A percentile compares a stretch with the other conserved stretches of the same genome.
These are phyloP conservation scores for Phataginus tricuspis DNA, from an alignment of 2,797 vertebrate species.

Conservation along the genomic window DNA sequence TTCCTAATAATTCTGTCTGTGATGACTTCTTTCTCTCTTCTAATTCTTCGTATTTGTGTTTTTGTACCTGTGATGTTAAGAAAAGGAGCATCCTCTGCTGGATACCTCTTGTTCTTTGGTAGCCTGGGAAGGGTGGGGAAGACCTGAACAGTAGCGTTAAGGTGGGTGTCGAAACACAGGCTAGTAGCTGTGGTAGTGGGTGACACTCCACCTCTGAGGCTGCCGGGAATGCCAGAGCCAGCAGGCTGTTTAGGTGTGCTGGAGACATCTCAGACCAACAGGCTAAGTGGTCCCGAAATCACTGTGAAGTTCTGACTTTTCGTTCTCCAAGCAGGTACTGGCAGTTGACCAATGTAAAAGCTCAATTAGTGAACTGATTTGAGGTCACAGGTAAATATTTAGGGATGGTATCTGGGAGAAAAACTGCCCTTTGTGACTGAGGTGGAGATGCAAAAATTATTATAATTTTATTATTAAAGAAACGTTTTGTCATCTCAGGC, in stretches of 20 bases:
- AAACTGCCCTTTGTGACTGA: not conserved
- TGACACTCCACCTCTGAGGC: not conserved
- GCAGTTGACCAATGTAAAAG: not conserved
- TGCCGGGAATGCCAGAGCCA: not conserved
- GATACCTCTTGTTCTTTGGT: not conserved
- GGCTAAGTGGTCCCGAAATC: not conserved
- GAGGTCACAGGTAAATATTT: not conserved
- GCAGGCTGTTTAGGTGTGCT: not conserved
- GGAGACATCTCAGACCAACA: not conserved
- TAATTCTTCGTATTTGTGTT: not conserved
- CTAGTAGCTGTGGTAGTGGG: not conserved
- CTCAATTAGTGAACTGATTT: not conserved
- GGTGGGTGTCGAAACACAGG: not conserved
- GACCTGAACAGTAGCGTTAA: not conserved
- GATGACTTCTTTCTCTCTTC: not conserved
- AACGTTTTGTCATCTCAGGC: not conserved
- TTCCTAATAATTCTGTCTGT: not conserved
- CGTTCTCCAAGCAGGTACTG: not conserved
- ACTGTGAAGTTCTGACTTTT: not conserved
- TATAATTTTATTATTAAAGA: not conserved
- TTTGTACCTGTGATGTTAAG: not conserved
- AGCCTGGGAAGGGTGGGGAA: not conserved
- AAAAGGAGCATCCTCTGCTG: not conserved
- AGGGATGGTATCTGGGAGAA: not conserved
- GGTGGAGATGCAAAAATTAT: not conserved